These are phyloP conservation scores for Synaphobranchus kaupii DNA, from an alignment of 2,797 vertebrate species.

Conservation along the genomic window DNA sequence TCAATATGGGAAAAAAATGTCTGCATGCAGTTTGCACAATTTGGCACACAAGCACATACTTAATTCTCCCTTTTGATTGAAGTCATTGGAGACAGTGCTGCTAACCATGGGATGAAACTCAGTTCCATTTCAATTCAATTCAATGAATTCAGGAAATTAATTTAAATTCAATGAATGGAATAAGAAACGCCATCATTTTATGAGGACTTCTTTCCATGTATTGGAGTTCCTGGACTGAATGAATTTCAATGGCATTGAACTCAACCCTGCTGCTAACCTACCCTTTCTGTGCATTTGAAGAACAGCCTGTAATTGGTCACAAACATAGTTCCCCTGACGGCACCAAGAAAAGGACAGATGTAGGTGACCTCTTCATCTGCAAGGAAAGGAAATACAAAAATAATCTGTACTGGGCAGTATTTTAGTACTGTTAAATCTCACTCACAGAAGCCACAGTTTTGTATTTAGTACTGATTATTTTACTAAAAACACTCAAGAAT, in stretches of 20 bases:
- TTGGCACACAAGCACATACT: not conserved
- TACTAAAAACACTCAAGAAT: not conserved
- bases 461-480: not conserved
- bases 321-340: constrained; percentile 86
- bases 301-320: constrained; percentile 97
- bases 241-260: not conserved
- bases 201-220: too few relatives aligned
- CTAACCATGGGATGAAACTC: too few relatives aligned
- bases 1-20: too few relatives aligned
- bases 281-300: constrained; percentile 93
- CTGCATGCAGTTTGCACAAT: not conserved
- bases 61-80: not conserved
- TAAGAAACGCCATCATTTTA: too few relatives aligned
- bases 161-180: too few relatives aligned
- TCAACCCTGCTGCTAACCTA: constrained; percentile 59
- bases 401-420: not conserved
- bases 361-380: constrained; percentile 93
- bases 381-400: constrained; percentile 23
- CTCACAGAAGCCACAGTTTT: not conserved
- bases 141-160: too few relatives aligned
- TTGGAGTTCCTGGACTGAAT: too few relatives aligned
- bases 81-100: not conserved
- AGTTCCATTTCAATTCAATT: too few relatives aligned
- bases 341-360: constrained; percentile 94
- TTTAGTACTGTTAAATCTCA: not conserved